phyloP scores from a whole-genome alignment of 2,113 vertebrate species.

The Petrocephalus zakoni region DNA sequence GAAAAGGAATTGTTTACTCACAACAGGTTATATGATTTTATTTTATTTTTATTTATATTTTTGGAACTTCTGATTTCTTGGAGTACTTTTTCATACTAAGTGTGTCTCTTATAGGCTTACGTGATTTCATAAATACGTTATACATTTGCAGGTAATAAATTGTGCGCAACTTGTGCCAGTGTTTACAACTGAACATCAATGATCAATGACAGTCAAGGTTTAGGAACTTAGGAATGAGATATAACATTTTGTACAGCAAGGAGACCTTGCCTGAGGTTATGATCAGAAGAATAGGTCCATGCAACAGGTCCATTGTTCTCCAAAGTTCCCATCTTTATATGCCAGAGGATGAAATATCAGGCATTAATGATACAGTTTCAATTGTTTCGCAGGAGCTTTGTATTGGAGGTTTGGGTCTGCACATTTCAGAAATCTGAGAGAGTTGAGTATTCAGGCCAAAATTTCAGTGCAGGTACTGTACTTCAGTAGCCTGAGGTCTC shows the following conservation, averaged over 20 bases:
- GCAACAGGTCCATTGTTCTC: not conserved
- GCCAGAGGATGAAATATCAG: conserved; percentile 22
- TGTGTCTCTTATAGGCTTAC: not conserved
- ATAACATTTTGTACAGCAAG: conserved; percentile 20
- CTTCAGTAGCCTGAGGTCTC: not conserved
- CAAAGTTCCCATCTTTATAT: conserved; percentile 14
- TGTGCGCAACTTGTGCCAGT: not conserved
- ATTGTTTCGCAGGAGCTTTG: conserved; percentile 20
- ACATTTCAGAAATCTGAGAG: conserved; percentile 17
- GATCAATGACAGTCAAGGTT: conserved; percentile 8
- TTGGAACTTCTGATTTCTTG: not conserved
- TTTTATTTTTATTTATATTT: not conserved
- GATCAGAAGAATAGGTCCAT: conserved; percentile 3
- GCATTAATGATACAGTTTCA: conserved; percentile 24
- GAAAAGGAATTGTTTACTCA: not conserved
- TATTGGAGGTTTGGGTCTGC: conserved; percentile 1
- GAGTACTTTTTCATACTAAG: not conserved
- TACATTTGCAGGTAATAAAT: not conserved
- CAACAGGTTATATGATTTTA: not conserved
- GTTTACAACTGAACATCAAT: conserved; percentile 2
- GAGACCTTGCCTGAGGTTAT: conserved; percentile 16
- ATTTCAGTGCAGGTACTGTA: not conserved
- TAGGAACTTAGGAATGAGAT: conserved; percentile 11
- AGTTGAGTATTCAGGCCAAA: not conserved
- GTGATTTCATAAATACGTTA: not conserved